Conservation (phyloP, 2,888 invertebrate species). For the Seira sanloemensis region DNA sequence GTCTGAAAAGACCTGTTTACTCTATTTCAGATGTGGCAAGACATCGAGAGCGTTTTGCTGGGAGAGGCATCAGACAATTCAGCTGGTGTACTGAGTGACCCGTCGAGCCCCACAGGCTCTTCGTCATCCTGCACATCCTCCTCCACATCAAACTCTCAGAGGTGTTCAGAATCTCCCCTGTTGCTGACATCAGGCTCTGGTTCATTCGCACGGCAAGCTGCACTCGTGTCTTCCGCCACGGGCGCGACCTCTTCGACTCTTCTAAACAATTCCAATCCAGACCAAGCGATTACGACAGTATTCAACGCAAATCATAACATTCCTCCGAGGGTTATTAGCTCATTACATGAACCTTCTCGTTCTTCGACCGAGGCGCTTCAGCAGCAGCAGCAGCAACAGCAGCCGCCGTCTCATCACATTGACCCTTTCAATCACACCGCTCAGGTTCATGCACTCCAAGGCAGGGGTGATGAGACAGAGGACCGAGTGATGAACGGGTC, state of each 20-base stretch:
- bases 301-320: conserved; percentile 47
- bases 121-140: conserved; percentile 71
- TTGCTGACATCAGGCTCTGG: conserved; percentile 50
- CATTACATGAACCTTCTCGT: conserved; percentile 40
- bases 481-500: conserved; percentile 34
- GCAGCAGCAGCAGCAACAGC: conserved; percentile 28
- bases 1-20: too few species aligned
- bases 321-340: conserved; percentile 48
- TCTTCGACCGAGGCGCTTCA: conserved; percentile 21
- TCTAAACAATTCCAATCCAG: conserved; percentile 32
- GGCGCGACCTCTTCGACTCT: conserved; percentile 36
- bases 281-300: conserved; percentile 60
- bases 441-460: conserved; percentile 45
- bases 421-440: conserved; percentile 56
- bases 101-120: conserved; percentile 72
- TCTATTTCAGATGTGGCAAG: conserved; percentile 77
- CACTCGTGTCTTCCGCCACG: conserved; percentile 45
- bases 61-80: conserved; percentile 75
- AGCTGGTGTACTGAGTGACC: conserved; percentile 71
- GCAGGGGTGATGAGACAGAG: conserved; percentile 37
- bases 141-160: conserved; percentile 66
- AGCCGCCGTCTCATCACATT: conserved; percentile 37
- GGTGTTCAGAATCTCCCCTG: conserved; percentile 69
- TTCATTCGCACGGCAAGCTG: conserved; percentile 43
- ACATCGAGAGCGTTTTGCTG: conserved; percentile 77